Evolutionary conservation across 2,113 vertebrate species (phyloP).

Genomic region (Rhinoderma darwinii): DNA sequence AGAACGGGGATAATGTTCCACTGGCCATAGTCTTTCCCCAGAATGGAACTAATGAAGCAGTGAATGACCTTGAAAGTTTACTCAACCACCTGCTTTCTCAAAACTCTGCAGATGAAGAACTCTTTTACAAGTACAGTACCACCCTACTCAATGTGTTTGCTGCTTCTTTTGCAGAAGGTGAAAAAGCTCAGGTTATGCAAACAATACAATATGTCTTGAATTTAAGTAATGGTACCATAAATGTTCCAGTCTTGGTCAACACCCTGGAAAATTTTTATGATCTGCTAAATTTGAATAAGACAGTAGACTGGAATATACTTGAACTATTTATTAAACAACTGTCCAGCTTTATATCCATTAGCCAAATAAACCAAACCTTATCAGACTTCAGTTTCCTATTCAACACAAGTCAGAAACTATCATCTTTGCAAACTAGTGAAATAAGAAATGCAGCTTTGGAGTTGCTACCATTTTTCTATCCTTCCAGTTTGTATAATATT

Average conservation of each 20-base stretch:
- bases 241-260: neutral
- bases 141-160: neutral
- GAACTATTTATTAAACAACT: conserved; percentile 38
- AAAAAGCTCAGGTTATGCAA: neutral
- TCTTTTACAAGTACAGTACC: conserved; percentile 13
- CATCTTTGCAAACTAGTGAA: neutral
- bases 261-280: conserved; percentile 29
- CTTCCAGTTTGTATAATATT: conserved; percentile 14
- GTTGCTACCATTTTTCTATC: neutral
- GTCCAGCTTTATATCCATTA: conserved; percentile 15
- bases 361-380: conserved; percentile 1
- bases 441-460: conserved; percentile 2
- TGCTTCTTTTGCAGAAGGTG: neutral
- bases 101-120: neutral
- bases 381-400: conserved; percentile 5
- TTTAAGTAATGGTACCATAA: neutral
- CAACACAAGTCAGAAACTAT: neutral
- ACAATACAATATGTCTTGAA: conserved; percentile 1
- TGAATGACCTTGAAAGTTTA: conserved; percentile 9
- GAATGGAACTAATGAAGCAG: neutral
- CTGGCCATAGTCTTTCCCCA: neutral
- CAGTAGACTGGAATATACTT: neutral
- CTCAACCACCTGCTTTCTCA: neutral
- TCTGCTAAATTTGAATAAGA: conserved; percentile 1
- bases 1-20: conserved; percentile 20